Base-by-base conservation (phyloP, 2,113 vertebrate species). In the Macroglossus sobrinus region DNA sequence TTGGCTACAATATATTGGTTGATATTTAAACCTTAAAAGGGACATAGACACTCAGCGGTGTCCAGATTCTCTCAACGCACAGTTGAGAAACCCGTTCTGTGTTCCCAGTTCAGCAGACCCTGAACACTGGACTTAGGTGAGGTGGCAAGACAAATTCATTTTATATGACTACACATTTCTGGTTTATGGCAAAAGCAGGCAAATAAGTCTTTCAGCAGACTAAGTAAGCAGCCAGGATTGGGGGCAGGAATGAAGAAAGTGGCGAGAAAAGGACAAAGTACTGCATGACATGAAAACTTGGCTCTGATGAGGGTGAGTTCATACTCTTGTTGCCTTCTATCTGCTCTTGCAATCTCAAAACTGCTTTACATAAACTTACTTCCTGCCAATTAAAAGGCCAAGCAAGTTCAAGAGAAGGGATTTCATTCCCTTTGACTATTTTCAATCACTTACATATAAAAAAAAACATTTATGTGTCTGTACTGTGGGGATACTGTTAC, bases 231-330 rank as follows among this genome's bases (percentile, higher is more conserved):
- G 68, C 63, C 76, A 16, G 55, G 19, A 74, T 10, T 40, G 15
- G 22, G n/a, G 57, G 14, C n/a, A 79, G 88, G 55, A 79, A 38
- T 69, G 38, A 75, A 82, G 76, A 30, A 43, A 74, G 89, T 4
- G 0, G 43, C n/a, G 82, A 68, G 1, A 7, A 30, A 19, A 30
- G 33, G 33, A 63, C 28, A 38, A 50, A 71, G 47, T 15, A 11
- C 28, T 7, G 2, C 21, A 12, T 14, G 50, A 18, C 5, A 4
- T 0, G 22, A 43, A 35, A 63, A 8, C 24, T 2, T 18, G 33
- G 47, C 13, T 30, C 45, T 2, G 1, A 4, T 1, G 53, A 59
- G 50, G 69, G 19, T 16, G 4, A 3, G 26, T 26, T 21, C 50
- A 2, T 30, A 24, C 3, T 30, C 11, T 55, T n/a, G n/a, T 28